Conservation (phyloP, 2,797 vertebrate genomes). For the Caiman crocodilus region DNA sequence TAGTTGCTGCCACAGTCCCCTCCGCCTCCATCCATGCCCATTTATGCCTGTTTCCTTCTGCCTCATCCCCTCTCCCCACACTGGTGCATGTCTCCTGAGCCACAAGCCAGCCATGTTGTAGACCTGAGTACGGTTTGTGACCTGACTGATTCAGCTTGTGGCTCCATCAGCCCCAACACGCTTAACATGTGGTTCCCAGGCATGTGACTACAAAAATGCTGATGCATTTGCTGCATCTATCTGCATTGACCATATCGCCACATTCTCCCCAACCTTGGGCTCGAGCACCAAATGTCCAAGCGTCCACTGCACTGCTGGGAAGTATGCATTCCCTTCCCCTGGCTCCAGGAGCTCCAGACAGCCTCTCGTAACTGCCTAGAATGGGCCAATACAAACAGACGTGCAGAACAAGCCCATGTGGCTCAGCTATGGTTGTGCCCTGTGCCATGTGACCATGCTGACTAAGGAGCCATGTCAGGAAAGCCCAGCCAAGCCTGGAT, state of each 20-base stretch:
- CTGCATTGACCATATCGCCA: too few relatives aligned
- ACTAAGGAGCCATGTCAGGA: neutral
- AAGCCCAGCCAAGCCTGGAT: neutral
- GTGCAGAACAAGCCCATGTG: too few relatives aligned
- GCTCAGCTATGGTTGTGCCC: too few relatives aligned
- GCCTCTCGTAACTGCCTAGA: too few relatives aligned
- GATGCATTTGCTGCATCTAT: too few relatives aligned
- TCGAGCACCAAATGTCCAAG: too few relatives aligned
- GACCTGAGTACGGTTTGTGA: neutral
- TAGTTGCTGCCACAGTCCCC: neutral
- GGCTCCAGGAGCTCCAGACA: too few relatives aligned
- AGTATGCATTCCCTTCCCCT: too few relatives aligned
- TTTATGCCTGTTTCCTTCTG: accelerated
- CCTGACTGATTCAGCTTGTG: neutral
- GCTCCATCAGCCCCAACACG: neutral
- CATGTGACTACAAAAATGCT: too few relatives aligned
- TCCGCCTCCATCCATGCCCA: accelerated
- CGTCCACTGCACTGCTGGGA: too few relatives aligned
- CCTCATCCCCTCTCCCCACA: accelerated
- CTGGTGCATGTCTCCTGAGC: neutral
- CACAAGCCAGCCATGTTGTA: neutral
- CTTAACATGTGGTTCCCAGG: neutral
- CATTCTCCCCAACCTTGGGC: too few relatives aligned
- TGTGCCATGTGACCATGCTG: neutral
- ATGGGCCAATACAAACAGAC: neutral